phyloP scores from a whole-genome alignment of 2,888 invertebrate species.

The Hypsopygia costalis region DNA sequence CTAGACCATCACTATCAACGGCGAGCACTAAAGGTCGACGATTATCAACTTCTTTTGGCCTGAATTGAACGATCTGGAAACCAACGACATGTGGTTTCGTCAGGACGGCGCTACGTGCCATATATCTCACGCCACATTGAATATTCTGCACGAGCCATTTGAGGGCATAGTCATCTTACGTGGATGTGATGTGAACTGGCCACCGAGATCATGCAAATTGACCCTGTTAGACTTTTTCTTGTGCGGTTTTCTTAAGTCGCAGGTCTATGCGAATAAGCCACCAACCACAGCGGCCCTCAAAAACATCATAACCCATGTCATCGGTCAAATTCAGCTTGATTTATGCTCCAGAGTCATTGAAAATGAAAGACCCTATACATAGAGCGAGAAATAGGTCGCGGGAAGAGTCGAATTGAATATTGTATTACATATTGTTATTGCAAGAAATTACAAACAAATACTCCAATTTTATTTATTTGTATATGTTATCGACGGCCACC shows the following conservation, averaged over 20 bases:
- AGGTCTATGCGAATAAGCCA: neutral
- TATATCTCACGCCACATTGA: slow-evolving; percentile 19
- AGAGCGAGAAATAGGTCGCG: too few species aligned
- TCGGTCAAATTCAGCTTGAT: neutral
- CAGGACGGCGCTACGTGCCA: slow-evolving; percentile 20
- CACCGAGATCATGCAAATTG: neutral
- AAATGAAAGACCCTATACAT: too few species aligned
- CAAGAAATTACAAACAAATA: too few species aligned
- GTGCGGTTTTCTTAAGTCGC: neutral
- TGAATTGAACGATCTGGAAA: neutral
- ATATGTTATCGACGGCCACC: too few species aligned
- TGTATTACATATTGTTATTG: too few species aligned
- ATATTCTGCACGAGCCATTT: slow-evolving; percentile 14
- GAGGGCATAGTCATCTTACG: neutral
- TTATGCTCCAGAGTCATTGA: too few species aligned
- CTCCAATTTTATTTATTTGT: too few species aligned
- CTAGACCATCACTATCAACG: slow-evolving; percentile 25
- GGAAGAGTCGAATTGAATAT: too few species aligned
- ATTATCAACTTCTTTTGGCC: slow-evolving; percentile 14
- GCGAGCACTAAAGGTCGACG: slow-evolving; percentile 23
- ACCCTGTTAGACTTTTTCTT: too few species aligned
- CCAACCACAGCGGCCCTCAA: neutral
- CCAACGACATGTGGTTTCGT: slow-evolving; percentile 10
- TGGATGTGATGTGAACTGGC: slow-evolving; percentile 3
- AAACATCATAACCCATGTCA: neutral